Evolutionary conservation across 2,113 vertebrate species (phyloP).

Genomic region (Pygoscelis adeliae): DNA sequence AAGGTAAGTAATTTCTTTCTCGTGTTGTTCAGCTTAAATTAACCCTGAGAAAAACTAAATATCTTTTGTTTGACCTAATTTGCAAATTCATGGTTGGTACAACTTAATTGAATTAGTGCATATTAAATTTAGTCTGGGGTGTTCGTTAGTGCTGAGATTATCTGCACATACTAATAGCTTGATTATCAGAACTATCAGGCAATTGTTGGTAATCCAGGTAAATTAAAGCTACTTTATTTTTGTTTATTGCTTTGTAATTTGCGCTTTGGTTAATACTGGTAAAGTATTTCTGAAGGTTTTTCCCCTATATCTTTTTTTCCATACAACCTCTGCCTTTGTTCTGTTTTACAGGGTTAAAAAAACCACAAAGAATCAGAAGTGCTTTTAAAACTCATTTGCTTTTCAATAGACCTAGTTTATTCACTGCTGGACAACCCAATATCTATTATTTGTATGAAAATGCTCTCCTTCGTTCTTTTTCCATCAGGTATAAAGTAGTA

Average conservation of each 20-base stretch:
- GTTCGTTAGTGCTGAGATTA: neutral
- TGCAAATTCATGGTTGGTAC: neutral
- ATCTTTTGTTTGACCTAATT: neutral
- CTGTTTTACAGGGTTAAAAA: neutral
- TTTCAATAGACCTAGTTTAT: neutral
- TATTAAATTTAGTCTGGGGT: neutral
- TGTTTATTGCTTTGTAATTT: neutral
- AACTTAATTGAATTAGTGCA: neutral
- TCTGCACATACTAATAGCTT: neutral
- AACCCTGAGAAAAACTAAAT: neutral
- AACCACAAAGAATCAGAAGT: neutral
- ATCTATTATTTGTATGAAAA: neutral
- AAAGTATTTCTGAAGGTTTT: neutral
- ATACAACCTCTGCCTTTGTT: neutral
- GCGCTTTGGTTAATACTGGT: neutral
- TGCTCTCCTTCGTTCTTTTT: neutral
- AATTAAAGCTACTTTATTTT: neutral
- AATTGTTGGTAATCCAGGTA: neutral
- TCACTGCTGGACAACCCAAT: neutral
- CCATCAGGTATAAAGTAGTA: neutral
- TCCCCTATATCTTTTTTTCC: neutral
- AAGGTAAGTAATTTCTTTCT: neutral
- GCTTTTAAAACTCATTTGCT: neutral
- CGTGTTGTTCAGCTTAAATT: neutral
- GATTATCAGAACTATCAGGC: neutral